phyloP scores from a whole-genome alignment of 1,140 invertebrate species.

The Magallana gigas region DNA sequence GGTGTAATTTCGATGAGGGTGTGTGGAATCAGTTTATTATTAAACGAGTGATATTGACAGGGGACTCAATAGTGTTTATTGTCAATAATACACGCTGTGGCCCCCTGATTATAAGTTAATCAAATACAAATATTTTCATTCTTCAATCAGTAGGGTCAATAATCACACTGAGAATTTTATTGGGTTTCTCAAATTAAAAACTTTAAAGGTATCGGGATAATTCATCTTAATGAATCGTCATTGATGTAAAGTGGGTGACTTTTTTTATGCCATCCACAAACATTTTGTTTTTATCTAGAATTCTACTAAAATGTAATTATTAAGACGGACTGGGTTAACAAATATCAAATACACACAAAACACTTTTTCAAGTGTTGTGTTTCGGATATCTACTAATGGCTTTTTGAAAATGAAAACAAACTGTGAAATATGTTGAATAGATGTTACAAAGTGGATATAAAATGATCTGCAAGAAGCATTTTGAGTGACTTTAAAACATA shows the following conservation, averaged over 20 bases:
- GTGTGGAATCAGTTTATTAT: no score
- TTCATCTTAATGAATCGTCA: not conserved
- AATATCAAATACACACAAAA: slow-evolving; percentile 28
- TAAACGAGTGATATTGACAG: not conserved
- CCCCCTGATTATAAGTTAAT: slow-evolving; percentile 25
- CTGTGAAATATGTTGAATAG: slow-evolving; percentile 20
- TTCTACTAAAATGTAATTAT: not conserved
- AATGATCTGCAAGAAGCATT: slow-evolving; percentile 7
- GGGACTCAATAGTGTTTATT: not conserved
- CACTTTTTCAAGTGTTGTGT: slow-evolving; percentile 35
- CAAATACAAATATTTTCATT: slow-evolving; percentile 9
- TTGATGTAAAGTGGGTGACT: not conserved
- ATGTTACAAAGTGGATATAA: slow-evolving; percentile 28
- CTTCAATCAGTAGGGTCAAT: not conserved
- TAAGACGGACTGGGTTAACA: not conserved
- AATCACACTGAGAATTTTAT: not conserved
- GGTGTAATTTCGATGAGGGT: no score
- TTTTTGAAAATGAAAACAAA: slow-evolving; percentile 35
- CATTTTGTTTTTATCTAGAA: not conserved
- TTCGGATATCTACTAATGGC: slow-evolving; percentile 9
- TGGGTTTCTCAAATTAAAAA: slow-evolving; percentile 15
- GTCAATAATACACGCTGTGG: not conserved
- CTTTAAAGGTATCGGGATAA: not conserved
- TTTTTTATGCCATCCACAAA: not conserved
- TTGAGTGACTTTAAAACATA: slow-evolving; percentile 34